Conservation (phyloP, 2,888 invertebrate species). For the Pristionchus japonicus region DNA sequence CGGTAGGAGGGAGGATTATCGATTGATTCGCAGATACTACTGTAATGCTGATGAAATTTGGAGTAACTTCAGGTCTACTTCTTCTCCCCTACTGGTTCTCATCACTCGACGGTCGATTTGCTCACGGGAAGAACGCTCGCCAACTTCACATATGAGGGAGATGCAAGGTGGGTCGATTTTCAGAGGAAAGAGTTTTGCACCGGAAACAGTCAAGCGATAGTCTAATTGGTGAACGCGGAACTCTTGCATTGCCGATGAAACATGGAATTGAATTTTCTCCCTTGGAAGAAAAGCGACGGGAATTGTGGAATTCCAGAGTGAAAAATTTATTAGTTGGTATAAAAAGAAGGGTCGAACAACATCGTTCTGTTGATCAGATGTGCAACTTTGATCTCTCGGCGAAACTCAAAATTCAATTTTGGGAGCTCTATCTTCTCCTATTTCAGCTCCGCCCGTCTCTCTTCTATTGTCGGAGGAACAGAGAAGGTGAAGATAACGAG, state of each 20-base stretch:
- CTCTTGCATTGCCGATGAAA: neutral
- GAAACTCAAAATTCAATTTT: neutral
- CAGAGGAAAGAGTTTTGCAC: too few relatives aligned
- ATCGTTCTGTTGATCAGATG: neutral
- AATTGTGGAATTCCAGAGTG: too few relatives aligned
- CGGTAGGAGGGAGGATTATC: constrained; percentile 24
- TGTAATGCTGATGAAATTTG: neutral
- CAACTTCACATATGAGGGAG: constrained; percentile 95
- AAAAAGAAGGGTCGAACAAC: neutral
- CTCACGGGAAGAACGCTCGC: constrained; percentile 93
- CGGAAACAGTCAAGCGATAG: too few relatives aligned
- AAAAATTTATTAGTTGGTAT: too few relatives aligned
- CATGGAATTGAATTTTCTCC: too few relatives aligned
- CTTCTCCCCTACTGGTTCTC: constrained; percentile 87
- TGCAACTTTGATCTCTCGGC: neutral
- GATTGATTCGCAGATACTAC: neutral
- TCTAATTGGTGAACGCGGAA: too few relatives aligned
- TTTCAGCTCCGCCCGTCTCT: constrained; percentile 5
- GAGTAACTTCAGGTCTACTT: constrained; percentile 68
- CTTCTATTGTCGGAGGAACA: constrained; percentile 50
- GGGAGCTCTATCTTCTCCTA: neutral
- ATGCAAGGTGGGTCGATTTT: constrained; percentile 87
- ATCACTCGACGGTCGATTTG: constrained; percentile 83
- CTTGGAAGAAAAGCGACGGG: too few relatives aligned
- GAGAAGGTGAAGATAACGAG: neutral